Base-by-base conservation (phyloP, 1,140 invertebrate species). In the Helicoverpa armigera region DNA sequence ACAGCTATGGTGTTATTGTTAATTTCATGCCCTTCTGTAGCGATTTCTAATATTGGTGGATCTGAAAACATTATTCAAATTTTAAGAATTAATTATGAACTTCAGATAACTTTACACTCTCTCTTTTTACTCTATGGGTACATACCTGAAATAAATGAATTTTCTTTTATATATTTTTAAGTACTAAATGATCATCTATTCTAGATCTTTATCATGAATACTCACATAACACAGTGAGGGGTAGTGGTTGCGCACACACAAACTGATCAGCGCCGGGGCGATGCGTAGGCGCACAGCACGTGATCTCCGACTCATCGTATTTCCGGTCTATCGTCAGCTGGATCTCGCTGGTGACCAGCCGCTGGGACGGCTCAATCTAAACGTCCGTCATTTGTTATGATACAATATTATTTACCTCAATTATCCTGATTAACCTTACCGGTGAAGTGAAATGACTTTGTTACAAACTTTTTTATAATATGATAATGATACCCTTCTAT, bases 181-280 rank as follows among this genome's bases (percentile, higher is more conserved):
- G 23, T 23, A 23, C 1, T 0, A 23, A 23, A 23, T 23, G 2
- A 23, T 1, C 23, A 23, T 23, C n/a, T n/a, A n/a, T n/a, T 35
- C 35, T 35, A 35, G 35, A 43, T 43, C 4, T 7, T 43, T 43
- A 0, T 43, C 5, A 43, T 43, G 35, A 23, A 43, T 69, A 89
- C 92, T 88, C 54, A 94, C 92, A 94, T 1, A 88, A 61, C 7
- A 94, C 92, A 53, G 87, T 88, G 16, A 94, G 87, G 4, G 90
- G 88, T 58, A 93, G 79, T 0, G 85, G 74, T 48, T 85, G 65
- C 3, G 93, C 87, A 69, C 93, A 94, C 7, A 88, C 43, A 56
- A 82, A 85, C 12, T 80, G 74, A 0, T 88, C 77, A 1, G 78
- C 76, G 79, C 81, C 82, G 23, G 87, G 85, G 10, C 58, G 51